These are phyloP conservation scores for Dendroctonus ponderosae DNA, from an alignment of 1,140 invertebrate genomes.

Conservation along the genomic window DNA sequence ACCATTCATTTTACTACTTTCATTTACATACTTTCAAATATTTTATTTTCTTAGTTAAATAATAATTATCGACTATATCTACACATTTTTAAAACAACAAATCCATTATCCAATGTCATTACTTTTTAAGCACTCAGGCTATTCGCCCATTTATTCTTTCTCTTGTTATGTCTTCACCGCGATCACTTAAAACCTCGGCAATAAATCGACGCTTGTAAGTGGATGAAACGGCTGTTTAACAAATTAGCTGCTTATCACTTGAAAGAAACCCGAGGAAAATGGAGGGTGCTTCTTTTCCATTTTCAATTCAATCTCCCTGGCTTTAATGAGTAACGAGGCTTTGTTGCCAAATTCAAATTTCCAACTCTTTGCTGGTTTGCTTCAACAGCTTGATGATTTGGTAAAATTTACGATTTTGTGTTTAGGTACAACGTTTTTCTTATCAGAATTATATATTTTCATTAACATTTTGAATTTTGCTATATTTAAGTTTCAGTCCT, in stretches of 20 bases:
- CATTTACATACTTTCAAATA: too few species aligned
- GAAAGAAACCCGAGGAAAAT: constrained; percentile 19
- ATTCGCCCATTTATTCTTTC: constrained; percentile 7
- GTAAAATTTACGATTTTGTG: too few species aligned
- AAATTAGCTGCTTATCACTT: constrained; percentile 31
- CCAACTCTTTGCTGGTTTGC: too few species aligned
- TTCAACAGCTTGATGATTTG: too few species aligned
- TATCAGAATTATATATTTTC: too few species aligned
- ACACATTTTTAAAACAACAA: too few species aligned
- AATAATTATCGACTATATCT: too few species aligned
- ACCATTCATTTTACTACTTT: too few species aligned
- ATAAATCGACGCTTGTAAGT: constrained; percentile 24
- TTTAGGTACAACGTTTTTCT: too few species aligned
- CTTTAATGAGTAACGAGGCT: neutral
- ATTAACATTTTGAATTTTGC: too few species aligned
- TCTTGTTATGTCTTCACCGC: constrained; percentile 22
- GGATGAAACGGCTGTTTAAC: constrained; percentile 28
- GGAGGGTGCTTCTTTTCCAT: constrained; percentile 21
- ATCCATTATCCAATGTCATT: neutral
- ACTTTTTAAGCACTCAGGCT: constrained; percentile 1
- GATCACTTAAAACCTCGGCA: constrained; percentile 24
- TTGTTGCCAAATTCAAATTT: neutral
- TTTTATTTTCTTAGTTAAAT: too few species aligned
- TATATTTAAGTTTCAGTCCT: too few species aligned
- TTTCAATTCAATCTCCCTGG: constrained; percentile 16